phyloP scores from a whole-genome alignment of 2,797 vertebrate species.

The Arrhamphus sclerolepis region DNA sequence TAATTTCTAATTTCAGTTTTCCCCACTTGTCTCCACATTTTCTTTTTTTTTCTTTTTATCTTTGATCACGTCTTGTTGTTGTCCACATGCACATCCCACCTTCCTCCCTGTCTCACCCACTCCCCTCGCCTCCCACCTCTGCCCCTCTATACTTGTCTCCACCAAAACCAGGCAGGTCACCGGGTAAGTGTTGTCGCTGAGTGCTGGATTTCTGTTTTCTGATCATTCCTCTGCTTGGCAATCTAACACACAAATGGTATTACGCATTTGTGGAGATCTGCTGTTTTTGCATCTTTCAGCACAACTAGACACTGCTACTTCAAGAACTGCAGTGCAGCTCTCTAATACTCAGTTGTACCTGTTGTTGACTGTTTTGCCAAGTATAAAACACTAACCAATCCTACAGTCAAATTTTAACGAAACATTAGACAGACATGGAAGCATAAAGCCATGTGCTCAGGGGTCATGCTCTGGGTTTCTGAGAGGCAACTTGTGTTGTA shows the following conservation, averaged over 20 bases:
- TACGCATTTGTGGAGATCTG: slow-evolving; percentile 4
- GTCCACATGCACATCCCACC: slow-evolving; percentile 73
- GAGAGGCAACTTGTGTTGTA: too few species aligned
- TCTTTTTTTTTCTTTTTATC: slow-evolving; percentile 61
- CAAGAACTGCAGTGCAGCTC: slow-evolving; percentile 9
- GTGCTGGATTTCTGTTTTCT: slow-evolving; percentile 65
- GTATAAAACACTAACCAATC: not conserved
- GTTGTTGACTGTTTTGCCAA: not conserved
- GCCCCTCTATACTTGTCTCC: slow-evolving; percentile 82
- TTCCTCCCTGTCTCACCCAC: slow-evolving; percentile 78
- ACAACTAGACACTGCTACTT: slow-evolving; percentile 8
- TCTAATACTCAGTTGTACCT: slow-evolving; percentile 10
- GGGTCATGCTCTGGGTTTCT: too few species aligned
- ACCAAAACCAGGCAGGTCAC: slow-evolving; percentile 98
- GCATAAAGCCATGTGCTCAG: too few species aligned
- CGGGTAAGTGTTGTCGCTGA: slow-evolving; percentile 92
- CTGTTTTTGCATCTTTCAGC: slow-evolving; percentile 17
- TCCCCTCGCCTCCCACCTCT: slow-evolving; percentile 81
- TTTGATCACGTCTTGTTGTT: slow-evolving; percentile 79
- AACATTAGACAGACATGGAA: not conserved
- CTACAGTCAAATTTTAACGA: not conserved
- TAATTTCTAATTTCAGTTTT: slow-evolving; percentile 85
- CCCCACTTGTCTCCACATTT: slow-evolving; percentile 74
- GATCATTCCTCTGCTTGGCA: slow-evolving; percentile 72
- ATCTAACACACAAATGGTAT: slow-evolving; percentile 54